phyloP scores from a whole-genome alignment of 2,888 invertebrate genomes.

The Nowickia ferox region DNA sequence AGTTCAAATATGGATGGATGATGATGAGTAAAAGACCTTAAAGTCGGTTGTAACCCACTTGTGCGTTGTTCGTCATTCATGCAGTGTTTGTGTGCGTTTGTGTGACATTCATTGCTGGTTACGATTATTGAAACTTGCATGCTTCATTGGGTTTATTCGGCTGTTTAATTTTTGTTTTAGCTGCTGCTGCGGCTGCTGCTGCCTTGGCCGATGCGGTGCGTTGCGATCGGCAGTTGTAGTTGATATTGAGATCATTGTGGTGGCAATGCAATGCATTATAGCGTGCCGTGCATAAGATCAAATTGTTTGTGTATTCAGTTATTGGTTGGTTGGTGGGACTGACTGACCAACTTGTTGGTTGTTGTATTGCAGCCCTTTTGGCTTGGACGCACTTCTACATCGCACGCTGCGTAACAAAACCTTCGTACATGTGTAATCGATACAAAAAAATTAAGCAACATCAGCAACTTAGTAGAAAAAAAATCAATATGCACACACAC shows the following conservation, averaged over 20 bases:
- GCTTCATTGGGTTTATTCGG: constrained; percentile 61
- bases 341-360: background rate
- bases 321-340: constrained; percentile 16
- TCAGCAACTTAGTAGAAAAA: constrained; percentile 30
- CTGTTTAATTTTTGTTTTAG: constrained; percentile 24
- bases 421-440: constrained; percentile 70
- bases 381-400: constrained; percentile 68
- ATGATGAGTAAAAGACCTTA: constrained; percentile 3
- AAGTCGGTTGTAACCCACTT: constrained; percentile 63
- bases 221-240: constrained; percentile 13
- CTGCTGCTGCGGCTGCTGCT: constrained; percentile 18
- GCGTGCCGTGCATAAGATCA: constrained; percentile 67
- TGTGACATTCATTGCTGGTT: constrained; percentile 28
- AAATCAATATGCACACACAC: constrained; percentile 8
- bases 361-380: constrained; percentile 43
- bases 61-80: constrained; percentile 63
- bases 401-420: constrained; percentile 70
- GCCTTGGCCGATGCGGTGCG: background rate
- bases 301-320: constrained; percentile 40
- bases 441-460: constrained; percentile 62
- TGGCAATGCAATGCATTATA: constrained; percentile 72
- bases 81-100: constrained; percentile 24
- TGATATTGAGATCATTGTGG: constrained; percentile 69
- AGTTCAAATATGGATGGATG: background rate
- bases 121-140: constrained; percentile 59